Base-by-base conservation (phyloP, 1,140 invertebrate species). In the Drosophila simulans region DNA sequence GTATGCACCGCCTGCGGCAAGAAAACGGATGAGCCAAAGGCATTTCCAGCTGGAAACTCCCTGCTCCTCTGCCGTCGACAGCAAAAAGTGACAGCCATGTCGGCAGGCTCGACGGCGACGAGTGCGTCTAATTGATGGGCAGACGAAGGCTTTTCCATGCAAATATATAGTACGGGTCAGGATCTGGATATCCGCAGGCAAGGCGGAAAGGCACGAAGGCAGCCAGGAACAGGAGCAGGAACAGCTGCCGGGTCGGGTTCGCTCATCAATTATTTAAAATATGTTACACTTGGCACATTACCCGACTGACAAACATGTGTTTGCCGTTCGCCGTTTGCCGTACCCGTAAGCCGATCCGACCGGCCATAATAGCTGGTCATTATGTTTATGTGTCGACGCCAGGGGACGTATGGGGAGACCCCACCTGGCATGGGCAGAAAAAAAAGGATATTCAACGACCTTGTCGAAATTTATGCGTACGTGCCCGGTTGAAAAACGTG, bases 201-300 rank as follows among this genome's bases (percentile, higher is more conserved):
- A 31, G 31, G 3, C 13, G 4, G 35, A 13, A 4, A 12, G 17
- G 17, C 8, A 22, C 3, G 2, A 0, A 25, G 17, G 11, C 27
- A 20, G 4, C 27, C 20, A 27, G 45, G 45, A 48, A 48, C 42
- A 51, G 17, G 8, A 20, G 4, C 22, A 27, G 25, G 46, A 48
- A 48, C 42, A 51, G 22, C 62, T 75, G 68, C 48, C 35, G 51
- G 73, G 51, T 73, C 69, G 68, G 59, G 46, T 57, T 54, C 55
- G 76, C 78, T 86, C 77, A 85, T 85, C 82, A 86, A 85, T 85
- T 85, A 85, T 85, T 86, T 85, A 81, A 81, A 85, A 81, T 85
- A 81, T 86, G 82, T 70, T 86, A 81, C 82, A 85, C 82, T 81
- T 86, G 82, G 63, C 82, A 78, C 83, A 86, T 86, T 78, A 85